Evolutionary conservation across 1,140 invertebrate genomes (phyloP).

Genomic region (Dreissena rostriformis): DNA sequence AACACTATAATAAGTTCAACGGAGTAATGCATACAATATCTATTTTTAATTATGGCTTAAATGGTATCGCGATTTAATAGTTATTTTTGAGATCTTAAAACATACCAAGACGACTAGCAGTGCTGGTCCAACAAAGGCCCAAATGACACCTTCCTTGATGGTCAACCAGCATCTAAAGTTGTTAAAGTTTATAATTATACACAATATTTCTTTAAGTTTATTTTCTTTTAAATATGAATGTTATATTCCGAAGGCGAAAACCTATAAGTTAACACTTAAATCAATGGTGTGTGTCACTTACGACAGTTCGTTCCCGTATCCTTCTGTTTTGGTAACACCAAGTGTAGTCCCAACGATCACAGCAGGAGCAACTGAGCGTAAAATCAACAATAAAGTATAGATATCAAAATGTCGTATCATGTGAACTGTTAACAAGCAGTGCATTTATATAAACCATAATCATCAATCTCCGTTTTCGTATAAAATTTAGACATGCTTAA

Average conservation of each 20-base stretch:
- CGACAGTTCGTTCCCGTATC: slow-evolving; percentile 32
- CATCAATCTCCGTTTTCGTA: no score
- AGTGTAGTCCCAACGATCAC: slow-evolving; percentile 17
- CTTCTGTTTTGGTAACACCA: slow-evolving; percentile 24
- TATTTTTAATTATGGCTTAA: background rate
- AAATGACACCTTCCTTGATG: slow-evolving; percentile 59
- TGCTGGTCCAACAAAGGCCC: slow-evolving; percentile 68
- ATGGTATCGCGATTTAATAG: background rate
- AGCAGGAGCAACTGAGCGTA: background rate
- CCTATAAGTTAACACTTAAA: no score
- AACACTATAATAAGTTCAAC: no score
- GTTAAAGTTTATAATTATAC: background rate
- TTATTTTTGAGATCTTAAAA: background rate
- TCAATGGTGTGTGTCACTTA: slow-evolving; percentile 6
- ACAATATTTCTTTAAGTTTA: no score
- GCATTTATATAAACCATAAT: no score
- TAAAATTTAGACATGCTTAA: no score
- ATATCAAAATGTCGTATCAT: no score
- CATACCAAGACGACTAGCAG: slow-evolving; percentile 59
- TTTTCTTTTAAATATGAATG: no score
- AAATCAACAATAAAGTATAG: background rate
- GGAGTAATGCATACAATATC: no score
- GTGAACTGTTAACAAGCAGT: no score
- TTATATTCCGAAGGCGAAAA: no score
- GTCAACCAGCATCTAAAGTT: slow-evolving; percentile 67